phyloP scores from a whole-genome alignment of 1,140 invertebrate species.

The Bombus fervidus region DNA sequence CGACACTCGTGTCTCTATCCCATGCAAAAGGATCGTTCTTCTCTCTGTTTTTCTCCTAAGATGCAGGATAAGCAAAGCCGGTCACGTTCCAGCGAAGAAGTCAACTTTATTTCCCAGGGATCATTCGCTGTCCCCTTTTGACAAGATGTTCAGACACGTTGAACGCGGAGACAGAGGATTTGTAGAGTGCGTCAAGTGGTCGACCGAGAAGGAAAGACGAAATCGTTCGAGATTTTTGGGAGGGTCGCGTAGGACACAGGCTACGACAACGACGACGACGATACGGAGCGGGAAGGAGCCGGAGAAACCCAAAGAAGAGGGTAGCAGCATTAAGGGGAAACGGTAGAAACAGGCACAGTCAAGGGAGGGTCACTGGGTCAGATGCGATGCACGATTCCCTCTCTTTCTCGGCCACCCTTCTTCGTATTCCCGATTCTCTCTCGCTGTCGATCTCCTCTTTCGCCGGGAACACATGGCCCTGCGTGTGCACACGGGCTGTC shows the following conservation, averaged over 20 bases:
- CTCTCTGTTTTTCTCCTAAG: too few relatives aligned
- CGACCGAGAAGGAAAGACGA: slow-evolving; percentile 44
- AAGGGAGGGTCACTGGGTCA: slow-evolving; percentile 80
- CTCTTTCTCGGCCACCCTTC: slow-evolving; percentile 60
- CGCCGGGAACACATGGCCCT: slow-evolving; percentile 72
- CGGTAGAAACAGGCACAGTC: slow-evolving; percentile 58
- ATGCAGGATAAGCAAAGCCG: background rate
- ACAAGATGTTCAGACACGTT: background rate
- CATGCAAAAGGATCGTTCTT: background rate
- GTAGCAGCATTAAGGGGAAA: slow-evolving; percentile 43
- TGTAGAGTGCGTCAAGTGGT: slow-evolving; percentile 34
- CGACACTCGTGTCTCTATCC: background rate
- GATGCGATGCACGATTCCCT: slow-evolving; percentile 72
- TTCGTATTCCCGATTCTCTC: slow-evolving; percentile 48
- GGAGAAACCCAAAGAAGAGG: slow-evolving; percentile 34
- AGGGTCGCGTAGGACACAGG: slow-evolving; percentile 34
- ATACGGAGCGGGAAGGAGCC: slow-evolving; percentile 1
- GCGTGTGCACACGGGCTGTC: slow-evolving; percentile 50
- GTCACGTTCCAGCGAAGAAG: background rate
- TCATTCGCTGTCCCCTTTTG: background rate
- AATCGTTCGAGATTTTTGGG: slow-evolving; percentile 61
- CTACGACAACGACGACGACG: background rate
- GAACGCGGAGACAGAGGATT: slow-evolving; percentile 1
- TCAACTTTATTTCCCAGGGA: slow-evolving; percentile 23
- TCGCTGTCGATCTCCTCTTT: slow-evolving; percentile 58